These are phyloP conservation scores for Gallinago jamesoni DNA, from an alignment of 2,113 vertebrate species.

Conservation along the genomic window DNA sequence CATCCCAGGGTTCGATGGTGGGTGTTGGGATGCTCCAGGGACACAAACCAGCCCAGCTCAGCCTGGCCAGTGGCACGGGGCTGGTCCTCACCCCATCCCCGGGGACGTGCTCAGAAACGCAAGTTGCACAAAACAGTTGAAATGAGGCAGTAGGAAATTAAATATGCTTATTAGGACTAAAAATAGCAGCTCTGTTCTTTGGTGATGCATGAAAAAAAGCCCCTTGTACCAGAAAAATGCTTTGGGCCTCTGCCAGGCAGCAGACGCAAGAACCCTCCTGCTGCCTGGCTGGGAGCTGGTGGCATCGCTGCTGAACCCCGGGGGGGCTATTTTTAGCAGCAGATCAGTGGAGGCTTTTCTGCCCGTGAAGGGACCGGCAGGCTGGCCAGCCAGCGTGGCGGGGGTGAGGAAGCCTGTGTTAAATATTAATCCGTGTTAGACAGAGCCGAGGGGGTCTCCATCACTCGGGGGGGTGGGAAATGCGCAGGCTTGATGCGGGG, in stretches of 20 bases:
- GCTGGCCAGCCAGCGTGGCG: background rate
- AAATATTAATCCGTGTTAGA: background rate
- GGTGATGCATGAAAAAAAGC: constrained; percentile 45
- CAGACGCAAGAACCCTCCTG: background rate
- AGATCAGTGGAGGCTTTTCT: constrained; percentile 1
- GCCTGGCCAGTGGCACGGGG: background rate
- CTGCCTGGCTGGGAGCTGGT: constrained; percentile 5
- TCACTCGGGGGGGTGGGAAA: background rate
- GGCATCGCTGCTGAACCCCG: background rate
- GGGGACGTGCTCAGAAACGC: background rate
- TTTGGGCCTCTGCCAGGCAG: constrained; percentile 34
- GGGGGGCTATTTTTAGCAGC: constrained; percentile 38
- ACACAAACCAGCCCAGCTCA: background rate
- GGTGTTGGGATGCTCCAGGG: accelerated
- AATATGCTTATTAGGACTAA: constrained; percentile 61
- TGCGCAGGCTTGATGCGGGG: background rate
- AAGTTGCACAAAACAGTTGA: background rate
- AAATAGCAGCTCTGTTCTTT: constrained; percentile 44
- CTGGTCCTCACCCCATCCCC: background rate
- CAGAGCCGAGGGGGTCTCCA: background rate
- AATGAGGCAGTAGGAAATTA: constrained; percentile 54
- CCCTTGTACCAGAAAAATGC: constrained; percentile 34
- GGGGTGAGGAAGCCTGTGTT: background rate
- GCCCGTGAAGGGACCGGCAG: background rate
- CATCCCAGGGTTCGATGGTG: background rate